Base-by-base conservation (phyloP, 1,140 invertebrate species). In the Heliconius hermathena region DNA sequence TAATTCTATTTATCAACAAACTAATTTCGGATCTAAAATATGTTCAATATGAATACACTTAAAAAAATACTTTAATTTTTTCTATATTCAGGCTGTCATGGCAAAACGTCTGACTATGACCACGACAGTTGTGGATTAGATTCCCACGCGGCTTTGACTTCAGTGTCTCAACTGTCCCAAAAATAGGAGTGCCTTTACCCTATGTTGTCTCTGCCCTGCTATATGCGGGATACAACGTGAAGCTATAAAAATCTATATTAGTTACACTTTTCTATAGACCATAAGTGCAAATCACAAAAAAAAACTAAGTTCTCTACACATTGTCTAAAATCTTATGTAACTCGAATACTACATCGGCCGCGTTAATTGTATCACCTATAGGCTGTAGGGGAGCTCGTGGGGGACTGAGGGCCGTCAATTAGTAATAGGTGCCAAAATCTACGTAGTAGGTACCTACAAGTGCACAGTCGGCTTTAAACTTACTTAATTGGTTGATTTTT, bases 351-450 rank as follows among this genome's bases (percentile, higher is more conserved):
- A 29, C 26, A 66, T 66, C 22, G 60, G 9, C 26, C 60, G 66
- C 20, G 33, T 46, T 77, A 71, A 71, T 77, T 77, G 76, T 77
- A 77, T 76, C 74, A 66, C 57, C 74, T 54, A n/a, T 36, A 71
- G 41, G 41, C 13, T 4, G 4, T 16, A 16, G 60, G 74, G 60
- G 74, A 73, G 57, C 57, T 73, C 72, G 74, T 57, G 66, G 75
- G 75, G 75, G 71, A 74, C 71, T 73, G 79, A 81, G 79, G 71
- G 57, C 57, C 76, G 77, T 77, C 75, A 81, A 81, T 81, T 81
- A 81, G 76, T 77, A 76, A 73, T 81, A 77, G 79, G 57, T 81
- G 76, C 79, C 79, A 77, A 81, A 77, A 77, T 74, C 70, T 76
- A 54, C 72, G 76, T 74, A 46, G 41, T 46, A 46, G 13, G 13